Evolutionary conservation across 1,140 invertebrate species (phyloP).

Genomic region (Bombus difficillimus): DNA sequence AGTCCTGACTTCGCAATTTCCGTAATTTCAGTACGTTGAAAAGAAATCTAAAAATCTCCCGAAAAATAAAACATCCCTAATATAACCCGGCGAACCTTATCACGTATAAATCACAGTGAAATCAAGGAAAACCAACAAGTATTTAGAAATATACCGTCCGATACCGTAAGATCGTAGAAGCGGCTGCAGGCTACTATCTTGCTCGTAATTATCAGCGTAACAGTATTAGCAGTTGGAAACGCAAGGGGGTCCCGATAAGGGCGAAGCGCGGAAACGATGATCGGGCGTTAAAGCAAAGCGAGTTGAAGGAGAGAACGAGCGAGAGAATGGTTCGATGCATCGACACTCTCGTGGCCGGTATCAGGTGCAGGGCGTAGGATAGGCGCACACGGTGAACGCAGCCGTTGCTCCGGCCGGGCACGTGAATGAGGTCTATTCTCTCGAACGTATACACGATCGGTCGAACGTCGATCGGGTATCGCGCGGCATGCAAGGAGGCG

Average conservation of each 20-base stretch:
- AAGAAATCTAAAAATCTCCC: not conserved
- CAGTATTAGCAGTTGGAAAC: constrained; percentile 37
- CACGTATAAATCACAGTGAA: not conserved
- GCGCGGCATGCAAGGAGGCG: constrained; percentile 72
- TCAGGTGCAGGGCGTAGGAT: constrained; percentile 67
- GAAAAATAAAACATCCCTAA: not conserved
- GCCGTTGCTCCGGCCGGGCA: constrained; percentile 52
- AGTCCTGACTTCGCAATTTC: too few relatives aligned
- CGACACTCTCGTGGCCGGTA: constrained; percentile 38
- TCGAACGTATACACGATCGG: constrained; percentile 61
- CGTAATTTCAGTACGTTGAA: too few relatives aligned
- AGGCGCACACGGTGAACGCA: constrained; percentile 32
- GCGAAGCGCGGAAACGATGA: constrained; percentile 40
- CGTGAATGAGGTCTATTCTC: constrained; percentile 64
- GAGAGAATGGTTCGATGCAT: not conserved
- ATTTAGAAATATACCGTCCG: not conserved
- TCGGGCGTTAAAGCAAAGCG: constrained; percentile 40
- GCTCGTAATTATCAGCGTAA: constrained; percentile 37
- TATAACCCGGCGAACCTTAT: not conserved
- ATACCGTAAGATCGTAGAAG: not conserved
- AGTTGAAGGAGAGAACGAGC: not conserved
- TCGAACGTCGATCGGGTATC: constrained; percentile 71
- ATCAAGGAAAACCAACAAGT: too few relatives aligned
- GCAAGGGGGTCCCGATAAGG: constrained; percentile 16
- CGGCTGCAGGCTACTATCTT: constrained; percentile 16